phyloP scores from a whole-genome alignment of 2,113 vertebrate species.

The Phrynosoma blainvillii region DNA sequence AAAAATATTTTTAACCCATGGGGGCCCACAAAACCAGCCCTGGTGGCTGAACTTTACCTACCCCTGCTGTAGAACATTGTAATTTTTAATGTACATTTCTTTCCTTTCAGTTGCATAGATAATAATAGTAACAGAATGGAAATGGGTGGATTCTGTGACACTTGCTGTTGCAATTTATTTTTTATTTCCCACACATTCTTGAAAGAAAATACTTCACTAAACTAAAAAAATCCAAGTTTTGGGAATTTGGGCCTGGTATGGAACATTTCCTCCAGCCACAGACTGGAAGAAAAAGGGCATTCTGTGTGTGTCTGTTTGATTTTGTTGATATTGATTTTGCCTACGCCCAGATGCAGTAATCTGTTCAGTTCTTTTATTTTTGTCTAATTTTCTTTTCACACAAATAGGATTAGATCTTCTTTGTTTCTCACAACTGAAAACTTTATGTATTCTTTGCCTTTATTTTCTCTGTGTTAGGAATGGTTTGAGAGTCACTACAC shows the following conservation, averaged over 20 bases:
- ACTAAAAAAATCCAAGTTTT: background rate
- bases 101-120: background rate
- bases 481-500: slow-evolving; percentile 92
- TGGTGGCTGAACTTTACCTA: no score
- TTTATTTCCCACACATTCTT: background rate
- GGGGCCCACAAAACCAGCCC: no score
- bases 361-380: background rate
- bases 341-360: background rate
- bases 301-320: background rate
- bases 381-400: background rate
- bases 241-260: background rate
- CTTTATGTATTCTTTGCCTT: background rate
- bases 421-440: slow-evolving; percentile 20
- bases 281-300: background rate
- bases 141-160: background rate
- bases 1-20: no score
- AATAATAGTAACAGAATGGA: background rate
- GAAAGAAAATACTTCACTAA: background rate
- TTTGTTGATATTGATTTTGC: background rate
- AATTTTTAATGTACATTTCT: background rate
- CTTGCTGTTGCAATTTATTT: background rate
- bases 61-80: background rate
- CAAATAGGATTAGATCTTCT: background rate
- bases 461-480: slow-evolving; percentile 71
- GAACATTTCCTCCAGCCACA: background rate